These are phyloP conservation scores for Eristalinus sepulchralis DNA, from an alignment of 2,888 invertebrate genomes.

Conservation along the genomic window DNA sequence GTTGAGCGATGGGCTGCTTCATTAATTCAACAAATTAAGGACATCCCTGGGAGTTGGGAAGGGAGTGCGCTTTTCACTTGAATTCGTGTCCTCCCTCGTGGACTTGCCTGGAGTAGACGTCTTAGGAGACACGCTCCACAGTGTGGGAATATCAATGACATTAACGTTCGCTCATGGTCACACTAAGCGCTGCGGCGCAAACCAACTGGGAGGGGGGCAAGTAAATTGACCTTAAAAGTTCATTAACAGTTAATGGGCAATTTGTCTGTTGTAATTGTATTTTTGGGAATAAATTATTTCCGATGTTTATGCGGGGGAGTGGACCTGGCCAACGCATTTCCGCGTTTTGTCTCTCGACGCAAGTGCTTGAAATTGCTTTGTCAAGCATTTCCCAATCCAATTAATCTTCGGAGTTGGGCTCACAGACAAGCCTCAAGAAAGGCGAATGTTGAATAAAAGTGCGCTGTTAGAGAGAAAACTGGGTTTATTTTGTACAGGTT, in stretches of 20 bases:
- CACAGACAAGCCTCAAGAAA: too few species aligned
- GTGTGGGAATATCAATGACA: conserved; percentile 19
- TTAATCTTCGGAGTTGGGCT: neutral
- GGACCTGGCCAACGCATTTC: neutral
- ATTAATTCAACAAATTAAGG: conserved; percentile 22
- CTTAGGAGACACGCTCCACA: neutral
- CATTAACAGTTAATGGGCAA: conserved; percentile 55
- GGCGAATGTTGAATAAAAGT: too few species aligned
- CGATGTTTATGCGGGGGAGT: neutral
- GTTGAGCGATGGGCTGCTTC: conserved; percentile 14
- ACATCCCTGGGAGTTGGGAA: neutral
- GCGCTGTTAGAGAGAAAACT: too few species aligned
- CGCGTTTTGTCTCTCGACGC: neutral
- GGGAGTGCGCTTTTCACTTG: conserved; percentile 3
- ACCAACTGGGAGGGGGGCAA: neutral
- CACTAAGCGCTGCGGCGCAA: conserved; percentile 5
- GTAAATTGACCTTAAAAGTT: conserved; percentile 48
- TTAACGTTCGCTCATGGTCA: conserved; percentile 23
- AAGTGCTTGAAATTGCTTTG: neutral
- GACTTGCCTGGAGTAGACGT: neutral
- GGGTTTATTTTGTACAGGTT: too few species aligned
- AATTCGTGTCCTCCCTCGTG: conserved; percentile 1
- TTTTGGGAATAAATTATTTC: conserved; percentile 25
- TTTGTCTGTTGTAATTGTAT: conserved; percentile 36
- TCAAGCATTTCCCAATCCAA: neutral